A percentile compares a stretch with the other conserved stretches of the same genome.
These are phyloP conservation scores for Coryphaenoides rupestris DNA, from an alignment of 2,113 vertebrate species.

Conservation along the genomic window DNA sequence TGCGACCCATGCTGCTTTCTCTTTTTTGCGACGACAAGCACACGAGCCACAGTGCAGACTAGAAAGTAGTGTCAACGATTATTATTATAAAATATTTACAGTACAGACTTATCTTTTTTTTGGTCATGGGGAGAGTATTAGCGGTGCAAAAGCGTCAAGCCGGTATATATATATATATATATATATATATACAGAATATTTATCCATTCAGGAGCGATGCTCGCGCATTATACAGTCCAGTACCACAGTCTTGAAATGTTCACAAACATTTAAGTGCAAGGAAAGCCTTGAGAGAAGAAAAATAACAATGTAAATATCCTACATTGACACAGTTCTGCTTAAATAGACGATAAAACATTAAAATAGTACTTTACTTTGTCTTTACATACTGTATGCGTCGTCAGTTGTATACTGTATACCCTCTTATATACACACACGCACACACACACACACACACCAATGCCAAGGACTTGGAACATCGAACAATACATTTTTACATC, in stretches of 20 bases:
- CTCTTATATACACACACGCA: constrained; percentile 67
- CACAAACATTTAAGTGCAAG: constrained; percentile 83
- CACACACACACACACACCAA: not conserved
- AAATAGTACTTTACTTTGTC: constrained; percentile 74
- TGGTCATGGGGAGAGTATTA: constrained; percentile 73
- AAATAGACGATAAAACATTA: constrained; percentile 87
- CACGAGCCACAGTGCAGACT: constrained; percentile 48
- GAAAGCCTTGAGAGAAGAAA: constrained; percentile 86
- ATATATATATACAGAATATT: constrained; percentile 54
- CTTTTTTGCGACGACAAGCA: constrained; percentile 35
- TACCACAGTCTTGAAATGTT: constrained; percentile 76
- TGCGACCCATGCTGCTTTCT: constrained; percentile 27
- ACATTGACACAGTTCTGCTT: constrained; percentile 77
- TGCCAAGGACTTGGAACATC: constrained; percentile 41
- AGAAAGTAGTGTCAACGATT: constrained; percentile 38
- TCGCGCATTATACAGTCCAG: constrained; percentile 57
- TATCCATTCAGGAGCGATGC: constrained; percentile 64
- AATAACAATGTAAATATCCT: constrained; percentile 74
- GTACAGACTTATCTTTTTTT: constrained; percentile 64
- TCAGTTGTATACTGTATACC: constrained; percentile 79
- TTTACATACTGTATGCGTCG: constrained; percentile 70
- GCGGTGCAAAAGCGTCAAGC: constrained; percentile 69
- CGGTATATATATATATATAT: too few relatives aligned
- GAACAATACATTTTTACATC: constrained; percentile 56
- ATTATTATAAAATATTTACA: constrained; percentile 79